These are phyloP conservation scores for Malachius bipustulatus DNA, from an alignment of 2,888 invertebrate genomes.

Conservation along the genomic window DNA sequence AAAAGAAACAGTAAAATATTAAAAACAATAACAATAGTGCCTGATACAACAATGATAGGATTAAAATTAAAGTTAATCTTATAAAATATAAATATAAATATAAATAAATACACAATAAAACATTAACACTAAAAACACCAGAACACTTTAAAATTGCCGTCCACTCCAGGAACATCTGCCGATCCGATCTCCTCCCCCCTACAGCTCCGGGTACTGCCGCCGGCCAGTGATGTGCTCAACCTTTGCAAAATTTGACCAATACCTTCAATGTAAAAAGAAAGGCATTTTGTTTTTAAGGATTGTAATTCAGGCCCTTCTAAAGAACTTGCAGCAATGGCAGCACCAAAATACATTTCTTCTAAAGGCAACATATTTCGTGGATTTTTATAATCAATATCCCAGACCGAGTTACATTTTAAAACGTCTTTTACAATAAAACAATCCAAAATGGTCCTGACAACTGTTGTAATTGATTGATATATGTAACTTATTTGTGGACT, in stretches of 20 bases:
- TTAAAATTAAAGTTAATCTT: too few species aligned
- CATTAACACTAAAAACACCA: too few species aligned
- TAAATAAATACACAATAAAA: too few species aligned
- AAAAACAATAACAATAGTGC: too few species aligned
- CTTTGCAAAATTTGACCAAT: not conserved
- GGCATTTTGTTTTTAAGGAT: not conserved
- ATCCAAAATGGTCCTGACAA: slow-evolving; percentile 3
- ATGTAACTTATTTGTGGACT: slow-evolving; percentile 7
- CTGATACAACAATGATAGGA: too few species aligned
- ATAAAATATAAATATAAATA: too few species aligned
- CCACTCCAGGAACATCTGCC: too few species aligned
- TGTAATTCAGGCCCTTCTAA: not conserved
- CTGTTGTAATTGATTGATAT: slow-evolving; percentile 2
- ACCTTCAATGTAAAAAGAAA: not conserved
- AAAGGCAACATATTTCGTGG: not conserved
- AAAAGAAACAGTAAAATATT: too few species aligned
- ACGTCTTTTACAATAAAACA: not conserved
- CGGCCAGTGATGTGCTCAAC: too few species aligned
- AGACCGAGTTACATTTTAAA: not conserved
- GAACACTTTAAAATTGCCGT: too few species aligned
- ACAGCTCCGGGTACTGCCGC: too few species aligned
- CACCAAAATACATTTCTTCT: not conserved
- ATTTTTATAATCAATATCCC: not conserved
- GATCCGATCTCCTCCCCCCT: too few species aligned
- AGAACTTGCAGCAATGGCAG: not conserved